Base-by-base conservation (phyloP, 2,113 vertebrate genomes). In the Rhinoderma darwinii region DNA sequence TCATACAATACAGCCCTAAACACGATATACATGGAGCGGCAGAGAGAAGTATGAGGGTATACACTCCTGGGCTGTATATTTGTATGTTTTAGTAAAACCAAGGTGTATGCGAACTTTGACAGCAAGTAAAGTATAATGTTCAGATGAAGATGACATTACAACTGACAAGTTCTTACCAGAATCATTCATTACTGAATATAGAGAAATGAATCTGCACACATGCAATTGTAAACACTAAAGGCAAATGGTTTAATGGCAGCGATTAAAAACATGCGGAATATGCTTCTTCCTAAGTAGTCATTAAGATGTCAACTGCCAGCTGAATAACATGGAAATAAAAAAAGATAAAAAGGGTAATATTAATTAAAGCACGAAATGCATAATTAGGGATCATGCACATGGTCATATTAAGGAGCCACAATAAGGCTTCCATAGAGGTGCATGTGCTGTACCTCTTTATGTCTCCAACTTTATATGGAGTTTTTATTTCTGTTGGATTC, bases 211-310 rank as follows among this genome's bases (percentile, higher is more conserved):
- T 50, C 54, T 72, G 41, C 80, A 68, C 25, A 68, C 43, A 51
- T 4, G 63, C n/a, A 51, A 83, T 37, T 7, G 30, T 50, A 70
- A 51, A 47, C n/a, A 8, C 30, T 22, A 12, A 54, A 32, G n/a
- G 30, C 66, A 54, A n/a, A 17, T 25, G 7, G 35, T n/a, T 75
- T 84, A 59, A 84, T 75, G 68, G 37, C 72, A 75, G 35, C 22
- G 20, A 84, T 61, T 59, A 84, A 84, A 75, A 75, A 75, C 39
- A 75, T 84, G 83, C 70, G 61, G 83, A 84, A 75, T 84, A 22
- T 44, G 50, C 83, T 14, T 47, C 32, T 84, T 22, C 47, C 30
- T 41, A 39, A 74, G 66, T 61, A 59, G 54, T 74, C 68, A 20
- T 59, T 84, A 59, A 84, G 59, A 75, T 74, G 51, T 25, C 83